Conservation (phyloP, 2,888 invertebrate genomes). For the Scrobipalpa atriplicella region DNA sequence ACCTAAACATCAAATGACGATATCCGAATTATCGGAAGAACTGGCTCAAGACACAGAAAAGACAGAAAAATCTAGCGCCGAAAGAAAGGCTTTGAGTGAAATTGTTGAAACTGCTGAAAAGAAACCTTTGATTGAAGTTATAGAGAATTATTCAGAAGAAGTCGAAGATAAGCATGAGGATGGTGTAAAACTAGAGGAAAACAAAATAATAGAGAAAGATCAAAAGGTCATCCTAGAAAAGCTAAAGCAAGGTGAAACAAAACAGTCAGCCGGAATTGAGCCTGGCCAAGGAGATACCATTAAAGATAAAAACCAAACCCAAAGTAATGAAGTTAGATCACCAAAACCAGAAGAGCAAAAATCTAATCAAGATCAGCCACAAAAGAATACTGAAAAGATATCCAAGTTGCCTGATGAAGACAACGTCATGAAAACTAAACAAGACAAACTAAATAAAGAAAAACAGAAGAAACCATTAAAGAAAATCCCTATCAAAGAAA, state of each 20-base stretch:
- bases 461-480: constrained; percentile 40
- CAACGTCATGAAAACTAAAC: neutral
- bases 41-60: constrained; percentile 37
- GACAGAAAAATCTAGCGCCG: constrained; percentile 37
- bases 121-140: constrained; percentile 39
- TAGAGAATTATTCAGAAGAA: constrained; percentile 34
- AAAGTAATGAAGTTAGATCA: neutral
- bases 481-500: constrained; percentile 40
- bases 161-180: constrained; percentile 36
- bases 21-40: constrained; percentile 46
- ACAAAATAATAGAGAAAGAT: constrained; percentile 55
- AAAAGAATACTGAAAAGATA: neutral
- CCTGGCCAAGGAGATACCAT: neutral
- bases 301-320: neutral
- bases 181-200: constrained; percentile 47
- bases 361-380: neutral
- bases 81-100: constrained; percentile 63
- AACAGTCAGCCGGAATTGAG: neutral
- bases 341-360: neutral
- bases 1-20: constrained; percentile 39
- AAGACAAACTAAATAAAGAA: neutral
- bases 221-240: constrained; percentile 51
- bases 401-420: neutral
- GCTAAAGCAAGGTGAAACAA: constrained; percentile 27
- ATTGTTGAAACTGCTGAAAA: constrained; percentile 54